Evolutionary conservation across 2,888 invertebrate species (phyloP), one percentile per base, ranked within the genome.

Genomic region (Chironomus riparius): DNA sequence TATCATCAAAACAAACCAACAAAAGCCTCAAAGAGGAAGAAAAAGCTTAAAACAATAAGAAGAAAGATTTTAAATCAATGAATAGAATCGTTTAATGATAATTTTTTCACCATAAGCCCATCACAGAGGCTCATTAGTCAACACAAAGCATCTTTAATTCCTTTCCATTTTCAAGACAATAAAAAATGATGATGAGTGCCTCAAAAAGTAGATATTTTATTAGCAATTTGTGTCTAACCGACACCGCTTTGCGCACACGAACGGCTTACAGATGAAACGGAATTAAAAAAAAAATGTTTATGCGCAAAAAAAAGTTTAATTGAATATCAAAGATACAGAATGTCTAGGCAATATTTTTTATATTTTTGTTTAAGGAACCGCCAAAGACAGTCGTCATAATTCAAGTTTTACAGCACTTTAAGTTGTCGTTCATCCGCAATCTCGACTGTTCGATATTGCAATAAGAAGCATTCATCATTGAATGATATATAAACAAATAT

Each of bases 131-230:
- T 56, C 56, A 56, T 56, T 56, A 56, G 56, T 56, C 56, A 56
- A 56, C 56, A 65, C 65, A 38, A 38, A 38, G 38, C 38, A 38
- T 65, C 22, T 24, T 65, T 62, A 15, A 12, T 18, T 22, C 12
- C 18, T 22, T 21, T 15, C 62, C 12, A 38, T 38, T 38, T 38
- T 38, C 38, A 38, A 56, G 15, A 56, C 56, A 50, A 72, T 61
- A 72, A 62, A 38, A 48, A 48, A 74, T 74, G 74, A 74, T 65
- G 74, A 68, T 68, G 68, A 18, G 70, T 15, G 65, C 47, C 61
- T 61, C 38, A 38, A 38, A 74, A 74, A 74, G 74, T 74, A 65
- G 74, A 74, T 74, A 74, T 74, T 74, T 74, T 74, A 74, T 74
- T 74, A 47, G 74, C 65, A 24, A 65, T 24, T 65, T 65, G 21